These are phyloP conservation scores for Pterostichus niger DNA, from an alignment of 2,888 invertebrate species.

Conservation along the genomic window DNA sequence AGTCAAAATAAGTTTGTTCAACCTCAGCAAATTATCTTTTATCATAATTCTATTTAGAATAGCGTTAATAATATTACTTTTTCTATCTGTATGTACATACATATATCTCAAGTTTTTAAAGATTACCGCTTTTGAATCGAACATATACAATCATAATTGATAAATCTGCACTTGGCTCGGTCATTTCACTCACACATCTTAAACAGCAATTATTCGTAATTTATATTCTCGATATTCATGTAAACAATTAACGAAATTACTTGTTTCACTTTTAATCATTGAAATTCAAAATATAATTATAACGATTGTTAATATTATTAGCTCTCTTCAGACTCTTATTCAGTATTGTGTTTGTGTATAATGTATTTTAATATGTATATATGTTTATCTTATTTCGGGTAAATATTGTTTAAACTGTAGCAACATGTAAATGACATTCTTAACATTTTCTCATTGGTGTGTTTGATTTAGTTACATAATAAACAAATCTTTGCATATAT, in stretches of 20 bases:
- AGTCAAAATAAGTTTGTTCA: conserved; percentile 27
- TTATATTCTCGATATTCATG: conserved; percentile 28
- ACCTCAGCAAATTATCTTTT: neutral
- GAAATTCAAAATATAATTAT: conserved; percentile 49
- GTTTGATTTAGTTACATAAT: conserved; percentile 58
- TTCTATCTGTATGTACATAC: conserved; percentile 42
- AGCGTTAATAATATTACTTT: conserved; percentile 45
- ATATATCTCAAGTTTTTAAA: conserved; percentile 16
- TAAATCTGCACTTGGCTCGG: conserved; percentile 2
- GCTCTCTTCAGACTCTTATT: conserved; percentile 59
- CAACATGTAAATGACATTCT: conserved; percentile 56
- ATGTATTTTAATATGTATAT: conserved; percentile 65
- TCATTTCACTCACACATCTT: conserved; percentile 35
- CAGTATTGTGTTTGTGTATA: conserved; percentile 66
- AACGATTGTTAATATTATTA: conserved; percentile 57
- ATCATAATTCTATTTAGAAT: conserved; percentile 31
- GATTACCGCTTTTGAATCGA: conserved; percentile 32
- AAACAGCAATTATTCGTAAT: conserved; percentile 33
- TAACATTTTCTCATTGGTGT: conserved; percentile 65
- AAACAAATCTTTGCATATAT: conserved; percentile 48
- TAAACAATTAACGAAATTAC: conserved; percentile 45
- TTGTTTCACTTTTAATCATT: conserved; percentile 33
- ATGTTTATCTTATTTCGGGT: conserved; percentile 57
- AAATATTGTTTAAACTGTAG: conserved; percentile 40
- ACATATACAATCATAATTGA: conserved; percentile 42